A percentile compares a stretch with the other conserved stretches of the same genome.
Conservation (phyloP, 2,113 vertebrate species). For the Actinemys pallida region DNA sequence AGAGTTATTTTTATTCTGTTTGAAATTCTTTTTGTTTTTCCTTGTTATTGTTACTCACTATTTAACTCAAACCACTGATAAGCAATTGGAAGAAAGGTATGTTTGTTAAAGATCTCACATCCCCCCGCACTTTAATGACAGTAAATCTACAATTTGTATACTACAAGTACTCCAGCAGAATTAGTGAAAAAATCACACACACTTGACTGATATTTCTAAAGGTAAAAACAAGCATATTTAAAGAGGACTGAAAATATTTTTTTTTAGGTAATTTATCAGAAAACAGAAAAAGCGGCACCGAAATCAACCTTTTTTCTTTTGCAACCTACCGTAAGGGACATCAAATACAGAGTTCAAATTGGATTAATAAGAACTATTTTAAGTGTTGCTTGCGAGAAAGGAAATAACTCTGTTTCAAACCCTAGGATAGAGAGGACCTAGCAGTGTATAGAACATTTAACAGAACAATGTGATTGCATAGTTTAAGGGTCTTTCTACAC, state of each 20-base stretch:
- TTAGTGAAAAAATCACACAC: neutral
- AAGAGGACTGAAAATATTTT: neutral
- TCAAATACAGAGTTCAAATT: neutral
- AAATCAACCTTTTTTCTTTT: neutral
- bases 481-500: neutral
- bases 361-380: neutral
- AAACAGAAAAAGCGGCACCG: neutral
- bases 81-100: slow-evolving; percentile 11
- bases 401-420: neutral
- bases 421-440: neutral
- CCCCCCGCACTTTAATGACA: neutral
- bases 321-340: neutral
- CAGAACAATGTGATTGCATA: neutral
- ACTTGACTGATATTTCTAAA: neutral
- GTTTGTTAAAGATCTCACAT: neutral
- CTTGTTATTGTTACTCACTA: neutral
- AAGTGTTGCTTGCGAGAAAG: neutral
- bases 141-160: neutral
- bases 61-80: neutral
- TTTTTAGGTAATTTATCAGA: neutral
- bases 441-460: neutral
- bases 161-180: neutral
- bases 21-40: neutral
- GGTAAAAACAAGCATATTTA: neutral
- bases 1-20: neutral